A percentile compares a stretch with the other conserved stretches of the same genome.
Conservation (phyloP, 2,888 invertebrate genomes). For the Heliconius charithonia region DNA sequence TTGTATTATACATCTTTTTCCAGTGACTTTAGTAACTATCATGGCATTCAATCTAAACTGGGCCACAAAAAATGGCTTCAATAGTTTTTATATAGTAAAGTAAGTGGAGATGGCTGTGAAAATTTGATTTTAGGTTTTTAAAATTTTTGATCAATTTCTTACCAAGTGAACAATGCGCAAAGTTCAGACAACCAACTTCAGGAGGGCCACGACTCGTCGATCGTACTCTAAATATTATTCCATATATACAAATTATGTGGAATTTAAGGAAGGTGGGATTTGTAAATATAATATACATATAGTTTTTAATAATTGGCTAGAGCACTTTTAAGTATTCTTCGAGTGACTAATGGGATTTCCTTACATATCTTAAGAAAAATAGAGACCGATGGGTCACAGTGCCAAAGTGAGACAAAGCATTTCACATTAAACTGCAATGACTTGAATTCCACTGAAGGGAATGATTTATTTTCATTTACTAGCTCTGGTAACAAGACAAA, state of each 20-base stretch:
- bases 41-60: not conserved
- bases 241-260: not conserved
- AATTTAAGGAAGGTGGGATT: not conserved
- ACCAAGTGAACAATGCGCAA: no score
- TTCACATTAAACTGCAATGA: no score
- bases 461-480: not conserved
- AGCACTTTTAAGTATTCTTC: not conserved
- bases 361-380: no score
- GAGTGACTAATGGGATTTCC: not conserved
- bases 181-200: no score
- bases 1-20: not conserved
- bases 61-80: not conserved
- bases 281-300: not conserved
- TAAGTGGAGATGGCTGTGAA: no score
- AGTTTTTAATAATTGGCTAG: not conserved
- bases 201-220: not conserved
- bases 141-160: no score
- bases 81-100: no score
- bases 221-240: not conserved
- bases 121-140: no score
- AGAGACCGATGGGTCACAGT: no score
- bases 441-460: no score
- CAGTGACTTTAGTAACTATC: not conserved
- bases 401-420: no score
- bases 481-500: not conserved